Base-by-base conservation (phyloP, 2,888 invertebrate genomes). In the Arenicola marina region DNA sequence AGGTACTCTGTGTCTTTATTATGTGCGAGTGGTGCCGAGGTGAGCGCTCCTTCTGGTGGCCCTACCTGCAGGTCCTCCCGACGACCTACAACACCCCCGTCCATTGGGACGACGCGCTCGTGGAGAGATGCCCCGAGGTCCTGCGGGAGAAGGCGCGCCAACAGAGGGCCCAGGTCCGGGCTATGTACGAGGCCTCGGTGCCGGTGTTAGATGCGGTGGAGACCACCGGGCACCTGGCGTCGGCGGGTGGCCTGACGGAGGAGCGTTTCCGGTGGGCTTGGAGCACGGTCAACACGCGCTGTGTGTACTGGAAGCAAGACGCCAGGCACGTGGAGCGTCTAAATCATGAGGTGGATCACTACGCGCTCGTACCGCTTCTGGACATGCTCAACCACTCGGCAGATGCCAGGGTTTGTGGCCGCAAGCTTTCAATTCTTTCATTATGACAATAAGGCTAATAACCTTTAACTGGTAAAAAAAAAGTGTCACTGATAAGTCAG, bases 301-400 rank as follows among this genome's bases (percentile, higher is more conserved):
- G 29, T 21, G 44, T 45, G 21, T 56, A 56, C 24, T n/a, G 15
- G 26, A 29, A 18, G 2, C 45, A n/a, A 11, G 80, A 79, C 59
- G n/a, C n/a, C n/a, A n/a, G n/a, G n/a, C n/a, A n/a, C n/a, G n/a
- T n/a, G n/a, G n/a, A n/a, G n/a, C n/a, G n/a, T n/a, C n/a, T n/a
- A n/a, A n/a, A n/a, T n/a, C n/a, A n/a, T n/a, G n/a, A n/a, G n/a
- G n/a, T n/a, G n/a, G 70, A 78, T 60, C 74, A 85, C 69, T 82
- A 86, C 83, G 93, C 93, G 3, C 82, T 95, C 54, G 93, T 92
- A 66, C 95, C 95, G 0, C 92, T 90, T 80, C 85, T 95, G 64
- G 95, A 95, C 82, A 88, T 95, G 85, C 90, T 95, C 66, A 95
- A 95, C 85, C 95, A 95, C 78, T 89, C 89, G 61, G 86, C 72